These are phyloP conservation scores for Drosophila kanapiae DNA, from an alignment of 1,140 invertebrate genomes.

Conservation along the genomic window DNA sequence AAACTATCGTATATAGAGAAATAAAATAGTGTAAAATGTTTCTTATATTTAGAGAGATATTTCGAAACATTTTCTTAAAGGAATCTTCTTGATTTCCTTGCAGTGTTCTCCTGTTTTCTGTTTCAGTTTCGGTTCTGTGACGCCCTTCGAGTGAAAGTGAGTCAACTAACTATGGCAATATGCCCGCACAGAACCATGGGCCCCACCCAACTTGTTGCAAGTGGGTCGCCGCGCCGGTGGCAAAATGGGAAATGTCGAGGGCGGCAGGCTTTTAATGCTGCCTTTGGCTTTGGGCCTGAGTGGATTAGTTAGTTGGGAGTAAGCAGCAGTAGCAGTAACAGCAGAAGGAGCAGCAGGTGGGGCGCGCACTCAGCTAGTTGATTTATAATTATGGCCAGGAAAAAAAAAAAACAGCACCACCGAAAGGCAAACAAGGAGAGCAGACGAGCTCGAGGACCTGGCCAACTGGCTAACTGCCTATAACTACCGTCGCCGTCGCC, in stretches of 20 bases:
- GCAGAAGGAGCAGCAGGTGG: constrained; percentile 38
- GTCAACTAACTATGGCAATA: constrained; percentile 55
- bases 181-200: constrained; percentile 12
- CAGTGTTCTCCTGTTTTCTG: constrained; percentile 25
- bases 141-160: constrained; percentile 58
- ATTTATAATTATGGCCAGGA: constrained; percentile 73
- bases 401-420: constrained; percentile 37
- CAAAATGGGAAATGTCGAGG: constrained; percentile 19
- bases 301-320: constrained; percentile 71
- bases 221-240: constrained; percentile 58
- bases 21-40: too few relatives aligned
- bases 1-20: background rate
- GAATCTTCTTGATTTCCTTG: background rate
- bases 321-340: constrained; percentile 5
- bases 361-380: constrained; percentile 62
- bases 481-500: background rate
- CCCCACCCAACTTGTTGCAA: constrained; percentile 69
- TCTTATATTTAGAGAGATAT: background rate
- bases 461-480: constrained; percentile 34
- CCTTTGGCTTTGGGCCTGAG: constrained; percentile 61
- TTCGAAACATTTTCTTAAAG: background rate
- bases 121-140: constrained; percentile 26
- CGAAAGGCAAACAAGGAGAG: constrained; percentile 4
- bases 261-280: constrained; percentile 60
- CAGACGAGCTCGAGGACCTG: constrained; percentile 17